Evolutionary conservation across 1,140 invertebrate species (phyloP).

Genomic region (Laupala kohalensis): DNA sequence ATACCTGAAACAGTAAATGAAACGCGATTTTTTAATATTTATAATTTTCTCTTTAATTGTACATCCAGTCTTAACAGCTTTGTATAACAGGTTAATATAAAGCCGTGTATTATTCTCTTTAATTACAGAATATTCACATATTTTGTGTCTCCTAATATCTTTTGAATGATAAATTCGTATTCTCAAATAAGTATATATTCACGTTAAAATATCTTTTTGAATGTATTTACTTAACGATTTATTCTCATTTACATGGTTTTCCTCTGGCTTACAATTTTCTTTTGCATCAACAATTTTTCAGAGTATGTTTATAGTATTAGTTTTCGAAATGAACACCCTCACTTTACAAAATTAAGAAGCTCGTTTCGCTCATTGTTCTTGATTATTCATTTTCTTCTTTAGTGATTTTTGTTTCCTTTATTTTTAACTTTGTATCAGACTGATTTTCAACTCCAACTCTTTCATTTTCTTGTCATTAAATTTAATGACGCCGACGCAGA

Average conservation of each 20-base stretch:
- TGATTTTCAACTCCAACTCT: not conserved
- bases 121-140: not conserved
- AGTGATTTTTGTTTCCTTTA: not conserved
- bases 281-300: not conserved
- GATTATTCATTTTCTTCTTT: not conserved
- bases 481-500: not conserved
- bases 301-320: not conserved
- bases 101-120: not conserved
- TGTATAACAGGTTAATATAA: too few species aligned
- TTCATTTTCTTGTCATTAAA: not conserved
- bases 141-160: not conserved
- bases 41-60: too few species aligned
- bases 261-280: not conserved
- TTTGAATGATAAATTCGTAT: not conserved
- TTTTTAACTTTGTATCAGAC: too few species aligned
- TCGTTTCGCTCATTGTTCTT: not conserved
- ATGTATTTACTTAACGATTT: not conserved
- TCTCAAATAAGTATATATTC: not conserved
- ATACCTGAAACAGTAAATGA: too few species aligned
- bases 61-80: too few species aligned
- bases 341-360: not conserved
- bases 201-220: not conserved
- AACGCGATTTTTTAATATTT: too few species aligned
- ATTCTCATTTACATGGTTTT: not conserved
- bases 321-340: not conserved